These are phyloP conservation scores for Aphis gossypii DNA, from an alignment of 1,140 invertebrate species.

Conservation along the genomic window DNA sequence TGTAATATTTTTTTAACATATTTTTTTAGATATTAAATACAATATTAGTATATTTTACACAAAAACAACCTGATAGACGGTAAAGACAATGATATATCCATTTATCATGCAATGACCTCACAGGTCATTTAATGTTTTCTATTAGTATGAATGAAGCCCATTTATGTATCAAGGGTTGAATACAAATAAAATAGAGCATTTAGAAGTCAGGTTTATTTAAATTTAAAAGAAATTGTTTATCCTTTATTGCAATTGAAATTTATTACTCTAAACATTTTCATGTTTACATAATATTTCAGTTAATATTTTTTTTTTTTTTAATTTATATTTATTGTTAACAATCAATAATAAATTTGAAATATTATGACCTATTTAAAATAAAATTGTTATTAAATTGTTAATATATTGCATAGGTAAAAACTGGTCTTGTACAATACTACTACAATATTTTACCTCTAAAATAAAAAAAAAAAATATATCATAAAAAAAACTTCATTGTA, in stretches of 20 bases:
- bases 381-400: not conserved
- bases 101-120: not conserved
- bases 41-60: not conserved
- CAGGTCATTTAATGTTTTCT: not conserved
- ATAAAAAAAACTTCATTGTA: not conserved
- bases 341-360: not conserved
- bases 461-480: not conserved
- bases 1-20: not conserved
- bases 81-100: not conserved
- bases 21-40: not conserved
- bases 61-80: not conserved
- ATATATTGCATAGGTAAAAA: not conserved
- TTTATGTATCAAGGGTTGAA: not conserved
- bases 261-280: not conserved
- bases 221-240: too few relatives aligned
- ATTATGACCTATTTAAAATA: not conserved
- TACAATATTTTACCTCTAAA: not conserved
- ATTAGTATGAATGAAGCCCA: not conserved
- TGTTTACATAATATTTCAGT: not conserved
- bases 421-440: not conserved
- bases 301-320: not conserved
- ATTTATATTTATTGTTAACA: not conserved
- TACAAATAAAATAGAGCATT: not conserved
- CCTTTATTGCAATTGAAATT: too few relatives aligned
- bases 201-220: not conserved